Evolutionary conservation across 2,888 invertebrate species (phyloP).

Genomic region (Strigamia maritima): DNA sequence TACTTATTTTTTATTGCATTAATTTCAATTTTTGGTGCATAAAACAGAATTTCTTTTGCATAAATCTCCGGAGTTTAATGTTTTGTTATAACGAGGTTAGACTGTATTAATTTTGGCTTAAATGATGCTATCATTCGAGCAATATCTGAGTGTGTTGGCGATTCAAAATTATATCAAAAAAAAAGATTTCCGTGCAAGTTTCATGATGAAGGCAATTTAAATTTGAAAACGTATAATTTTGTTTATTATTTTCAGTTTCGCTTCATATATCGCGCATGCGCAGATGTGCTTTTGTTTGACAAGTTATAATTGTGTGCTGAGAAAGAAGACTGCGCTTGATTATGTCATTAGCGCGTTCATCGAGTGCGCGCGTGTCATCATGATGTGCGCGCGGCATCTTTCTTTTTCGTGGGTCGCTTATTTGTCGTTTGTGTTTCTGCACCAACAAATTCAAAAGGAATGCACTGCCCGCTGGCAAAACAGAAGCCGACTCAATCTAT

Average conservation of each 20-base stretch:
- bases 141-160: neutral
- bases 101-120: too few species aligned
- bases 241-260: neutral
- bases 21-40: too few species aligned
- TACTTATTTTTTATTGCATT: too few species aligned
- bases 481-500: neutral
- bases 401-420: conserved; percentile 16
- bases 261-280: neutral
- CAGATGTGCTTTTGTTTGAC: neutral
- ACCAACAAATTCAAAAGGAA: neutral
- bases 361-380: conserved; percentile 34
- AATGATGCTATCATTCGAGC: neutral
- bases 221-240: neutral
- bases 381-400: conserved; percentile 26
- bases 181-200: neutral
- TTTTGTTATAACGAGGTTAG: too few species aligned
- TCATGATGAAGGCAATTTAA: neutral
- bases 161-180: neutral
- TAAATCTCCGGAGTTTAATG: too few species aligned
- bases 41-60: too few species aligned
- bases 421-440: neutral
- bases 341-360: conserved; percentile 34
- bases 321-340: conserved; percentile 29
- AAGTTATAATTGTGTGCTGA: conserved; percentile 24
- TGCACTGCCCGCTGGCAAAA: conserved; percentile 4